Conservation (phyloP, 2,113 vertebrate species). For the Pedetes capensis region DNA sequence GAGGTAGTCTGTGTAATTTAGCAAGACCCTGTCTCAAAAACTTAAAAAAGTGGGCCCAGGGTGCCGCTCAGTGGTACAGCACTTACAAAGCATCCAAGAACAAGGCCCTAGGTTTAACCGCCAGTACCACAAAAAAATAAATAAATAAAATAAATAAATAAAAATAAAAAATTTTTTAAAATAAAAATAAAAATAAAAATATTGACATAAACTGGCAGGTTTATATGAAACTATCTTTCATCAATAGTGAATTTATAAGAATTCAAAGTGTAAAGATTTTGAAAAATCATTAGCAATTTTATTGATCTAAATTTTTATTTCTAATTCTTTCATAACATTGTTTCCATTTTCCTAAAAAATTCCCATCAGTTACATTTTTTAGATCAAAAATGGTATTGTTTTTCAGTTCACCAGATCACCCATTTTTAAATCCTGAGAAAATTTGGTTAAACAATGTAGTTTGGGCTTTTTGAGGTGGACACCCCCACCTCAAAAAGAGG, state of each 20-base stretch:
- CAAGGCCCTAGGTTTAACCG: too few species aligned
- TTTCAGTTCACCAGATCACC: not conserved
- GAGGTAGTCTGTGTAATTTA: too few species aligned
- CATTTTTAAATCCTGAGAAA: not conserved
- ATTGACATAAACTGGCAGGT: not conserved
- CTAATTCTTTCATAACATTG: not conserved
- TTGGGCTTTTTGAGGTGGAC: not conserved
- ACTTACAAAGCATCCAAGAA: too few species aligned
- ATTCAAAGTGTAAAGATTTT: not conserved
- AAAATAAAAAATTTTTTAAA: not conserved
- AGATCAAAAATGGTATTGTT: not conserved
- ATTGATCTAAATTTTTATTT: conserved; percentile 19
- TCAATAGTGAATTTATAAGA: not conserved
- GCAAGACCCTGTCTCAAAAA: too few species aligned
- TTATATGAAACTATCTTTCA: not conserved
- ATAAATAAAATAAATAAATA: too few species aligned
- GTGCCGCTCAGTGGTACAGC: too few species aligned
- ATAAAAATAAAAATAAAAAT: not conserved
- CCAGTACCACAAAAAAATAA: too few species aligned
- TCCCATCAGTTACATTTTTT: not conserved
- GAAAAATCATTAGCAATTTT: not conserved
- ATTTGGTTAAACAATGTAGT: not conserved
- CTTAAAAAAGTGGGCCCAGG: too few species aligned
- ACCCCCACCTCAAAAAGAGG: not conserved
- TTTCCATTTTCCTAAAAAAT: not conserved